Conservation (phyloP, 2,113 vertebrate species). For the Onychostruthus taczanowskii region DNA sequence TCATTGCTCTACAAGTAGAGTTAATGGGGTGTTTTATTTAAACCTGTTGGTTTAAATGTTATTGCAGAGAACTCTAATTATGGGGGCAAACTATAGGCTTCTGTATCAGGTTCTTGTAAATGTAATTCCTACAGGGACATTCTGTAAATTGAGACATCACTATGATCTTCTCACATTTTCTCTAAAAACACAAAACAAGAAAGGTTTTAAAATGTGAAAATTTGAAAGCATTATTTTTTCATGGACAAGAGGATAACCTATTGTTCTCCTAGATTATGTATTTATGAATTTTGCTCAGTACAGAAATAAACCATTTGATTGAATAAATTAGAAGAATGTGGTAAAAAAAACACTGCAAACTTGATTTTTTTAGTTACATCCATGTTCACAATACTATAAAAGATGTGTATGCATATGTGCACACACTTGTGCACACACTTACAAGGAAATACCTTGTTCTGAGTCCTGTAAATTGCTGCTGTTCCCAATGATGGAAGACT, state of each 20-base stretch:
- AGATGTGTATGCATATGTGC: neutral
- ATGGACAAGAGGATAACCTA: constrained; percentile 68
- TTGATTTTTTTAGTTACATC: constrained; percentile 35
- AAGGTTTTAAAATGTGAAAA: constrained; percentile 73
- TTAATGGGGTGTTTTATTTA: constrained; percentile 72
- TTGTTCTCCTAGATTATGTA: constrained; percentile 72
- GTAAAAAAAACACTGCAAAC: constrained; percentile 42
- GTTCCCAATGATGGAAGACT: constrained; percentile 51
- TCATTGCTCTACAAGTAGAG: constrained; percentile 76
- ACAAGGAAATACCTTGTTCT: constrained; percentile 31
- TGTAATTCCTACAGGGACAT: constrained; percentile 70
- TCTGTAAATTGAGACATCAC: constrained; percentile 63
- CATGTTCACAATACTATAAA: neutral
- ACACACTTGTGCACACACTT: neutral
- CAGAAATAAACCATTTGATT: constrained; percentile 57
- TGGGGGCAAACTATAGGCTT: constrained; percentile 74
- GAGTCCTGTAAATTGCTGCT: constrained; percentile 78
- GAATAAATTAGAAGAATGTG: constrained; percentile 72
- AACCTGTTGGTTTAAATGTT: constrained; percentile 79
- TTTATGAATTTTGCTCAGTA: constrained; percentile 76
- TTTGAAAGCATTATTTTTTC: constrained; percentile 74
- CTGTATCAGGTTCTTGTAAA: constrained; percentile 77
- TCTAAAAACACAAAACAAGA: constrained; percentile 60
- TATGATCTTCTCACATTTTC: constrained; percentile 61
- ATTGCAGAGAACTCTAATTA: constrained; percentile 73